Base-by-base conservation (phyloP, 2,113 vertebrate species). In the Bufo bufo region DNA sequence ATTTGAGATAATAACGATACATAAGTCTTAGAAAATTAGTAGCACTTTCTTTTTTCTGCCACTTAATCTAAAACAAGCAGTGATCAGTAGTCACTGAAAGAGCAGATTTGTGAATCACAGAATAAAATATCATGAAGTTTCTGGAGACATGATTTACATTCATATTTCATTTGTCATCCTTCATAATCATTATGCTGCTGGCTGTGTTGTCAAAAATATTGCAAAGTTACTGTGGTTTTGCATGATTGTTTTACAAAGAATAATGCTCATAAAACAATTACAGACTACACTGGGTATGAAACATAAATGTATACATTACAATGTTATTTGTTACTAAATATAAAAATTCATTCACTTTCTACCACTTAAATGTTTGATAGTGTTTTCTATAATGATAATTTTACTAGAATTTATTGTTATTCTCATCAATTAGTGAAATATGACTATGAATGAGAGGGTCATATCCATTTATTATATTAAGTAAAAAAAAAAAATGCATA, bases 211-310 rank as follows among this genome's bases (percentile, higher is more conserved):
- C 33, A 65, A 33, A 59, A 78, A 77, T 71, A 84, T 77, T 52
- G 14, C 58, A 79, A 65, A 78, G 66, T 86, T 47, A 52, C 58
- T 86, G 13, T 63, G 63, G 17, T 86, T 86, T 65, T 75, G 71
- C 84, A 77, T 86, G 85, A 66, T 85, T 85, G 75, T 86, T 78
- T 86, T 78, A 50, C 56, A 65, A 43, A 78, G 49, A 65, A 65
- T 77, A 86, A 86, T 66, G n/a, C 45, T 23, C 49, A 66, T n/a
- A 63, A 61, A 77, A 75, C 13, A 61, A 3, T 75, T 45, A 47
- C 4, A 45, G 13, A 45, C 84, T 75, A n/a, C 47, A 52, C 14
- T 63, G 23, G n/a, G 12, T 65, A 54, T 50, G 65, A 12, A 11
- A 69, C 63, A 52, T 69, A 14, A 71, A 23, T 83, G 52, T 83